Conservation (phyloP, 2,797 vertebrate genomes). For the Malurus leucopterus region DNA sequence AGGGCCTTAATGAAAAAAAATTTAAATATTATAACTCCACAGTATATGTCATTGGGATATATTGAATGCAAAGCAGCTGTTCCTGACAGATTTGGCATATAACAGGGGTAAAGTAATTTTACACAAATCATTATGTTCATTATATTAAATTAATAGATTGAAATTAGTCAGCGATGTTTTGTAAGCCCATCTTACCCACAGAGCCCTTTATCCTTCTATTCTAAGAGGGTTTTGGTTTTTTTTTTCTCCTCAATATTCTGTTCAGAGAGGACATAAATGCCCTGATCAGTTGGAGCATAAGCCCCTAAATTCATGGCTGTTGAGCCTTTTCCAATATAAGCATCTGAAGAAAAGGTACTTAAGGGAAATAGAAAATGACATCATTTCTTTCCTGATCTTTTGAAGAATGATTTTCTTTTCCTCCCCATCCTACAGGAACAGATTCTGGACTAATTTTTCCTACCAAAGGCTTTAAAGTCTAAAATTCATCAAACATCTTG, state of each 20-base stretch:
- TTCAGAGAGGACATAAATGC: constrained; percentile 31
- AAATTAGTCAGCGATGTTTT: constrained; percentile 24
- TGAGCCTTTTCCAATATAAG: constrained; percentile 67
- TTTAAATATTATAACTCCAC: not conserved
- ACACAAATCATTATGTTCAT: constrained; percentile 47
- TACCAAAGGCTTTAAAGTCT: constrained; percentile 72
- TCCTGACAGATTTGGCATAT: constrained; percentile 42
- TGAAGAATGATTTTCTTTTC: constrained; percentile 62
- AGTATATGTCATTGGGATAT: not conserved
- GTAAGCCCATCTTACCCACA: constrained; percentile 26
- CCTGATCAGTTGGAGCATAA: constrained; percentile 57
- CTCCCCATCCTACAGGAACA: constrained; percentile 55
- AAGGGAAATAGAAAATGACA: constrained; percentile 72
- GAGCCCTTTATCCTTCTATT: constrained; percentile 31
- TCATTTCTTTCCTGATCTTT: constrained; percentile 61
- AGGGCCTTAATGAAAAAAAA: constrained; percentile 8
- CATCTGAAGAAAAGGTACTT: constrained; percentile 5
- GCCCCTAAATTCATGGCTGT: constrained; percentile 63
- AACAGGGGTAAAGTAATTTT: constrained; percentile 41
- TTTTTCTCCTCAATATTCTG: constrained; percentile 26
- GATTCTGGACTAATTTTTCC: constrained; percentile 72
- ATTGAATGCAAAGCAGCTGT: constrained; percentile 41
- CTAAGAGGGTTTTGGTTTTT: not conserved
- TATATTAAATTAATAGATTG: constrained; percentile 47
- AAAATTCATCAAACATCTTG: constrained; percentile 74